Evolutionary conservation across 1,140 invertebrate genomes (phyloP), one percentile per base, ranked within the genome.

Genomic region (Octopus bimaculoides): DNA sequence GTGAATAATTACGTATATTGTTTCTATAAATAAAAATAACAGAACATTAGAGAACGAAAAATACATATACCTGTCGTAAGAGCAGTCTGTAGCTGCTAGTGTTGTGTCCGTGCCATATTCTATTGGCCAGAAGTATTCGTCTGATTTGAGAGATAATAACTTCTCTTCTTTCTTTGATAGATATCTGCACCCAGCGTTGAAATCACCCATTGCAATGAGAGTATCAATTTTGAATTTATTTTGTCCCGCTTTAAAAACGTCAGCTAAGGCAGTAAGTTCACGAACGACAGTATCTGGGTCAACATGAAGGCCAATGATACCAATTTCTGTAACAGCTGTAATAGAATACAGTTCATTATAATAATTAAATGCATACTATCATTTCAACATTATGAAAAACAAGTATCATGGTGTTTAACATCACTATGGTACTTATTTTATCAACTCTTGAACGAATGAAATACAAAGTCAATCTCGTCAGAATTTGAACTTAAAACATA

Each of bases 131-230:
- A 78, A 83, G 78, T 87, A 89, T 56, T 82, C 66, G 53, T 86
- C 81, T 12, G 79, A 84, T 41, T 86, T 71, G 61, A 90, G 80
- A 5, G 81, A 78, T n/a, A 90, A 86, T 0, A 78, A 71, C 17
- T 82, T 53, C 84, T 83, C 86, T 17, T 85, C 79, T 10, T 81
- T 82, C 41, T 84, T 81, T 0, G 81, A 71, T 14, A 90, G 85
- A 82, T 89, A 89, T 17, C 71, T 77, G 81, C 90, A 90, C 78
- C 85, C 90, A 7, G 88, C 90, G 82, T 90, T 90, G 74, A 90
- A 85, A 81, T 90, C 90, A 4, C 90, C 90, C 5, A 87, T 71
- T 5, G 90, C 83, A 5, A 90, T 75, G 54, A 86, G 56, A 52
- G 83, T 56, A 12, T 78, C 26, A 4, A 17, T 81, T 14, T 66